These are phyloP conservation scores for Apoderus coryli DNA, from an alignment of 2,888 invertebrate species.

Conservation along the genomic window DNA sequence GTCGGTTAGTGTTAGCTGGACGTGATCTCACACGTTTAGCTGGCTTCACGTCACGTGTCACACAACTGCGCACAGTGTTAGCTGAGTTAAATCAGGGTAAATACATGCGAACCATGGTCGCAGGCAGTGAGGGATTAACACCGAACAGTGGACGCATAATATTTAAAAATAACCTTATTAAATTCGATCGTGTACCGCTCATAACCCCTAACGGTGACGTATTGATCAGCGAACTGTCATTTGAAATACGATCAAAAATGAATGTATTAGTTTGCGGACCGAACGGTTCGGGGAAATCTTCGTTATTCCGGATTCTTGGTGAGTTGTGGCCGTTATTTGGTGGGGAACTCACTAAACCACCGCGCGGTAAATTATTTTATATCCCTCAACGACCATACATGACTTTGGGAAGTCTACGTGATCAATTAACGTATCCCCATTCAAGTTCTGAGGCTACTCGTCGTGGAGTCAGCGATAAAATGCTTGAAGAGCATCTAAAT, in stretches of 20 bases:
- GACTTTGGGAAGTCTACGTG: conserved; percentile 88
- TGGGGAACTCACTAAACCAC: conserved; percentile 88
- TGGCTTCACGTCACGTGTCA: conserved; percentile 87
- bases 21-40: conserved; percentile 87
- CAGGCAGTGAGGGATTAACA: conserved; percentile 28
- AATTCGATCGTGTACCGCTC: conserved; percentile 85
- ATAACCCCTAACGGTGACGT: conserved; percentile 97
- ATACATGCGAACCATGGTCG: conserved; percentile 52
- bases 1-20: conserved; percentile 86
- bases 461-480: conserved; percentile 62
- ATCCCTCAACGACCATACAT: conserved; percentile 97
- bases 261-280: conserved; percentile 98
- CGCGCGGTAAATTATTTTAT: conserved; percentile 87
- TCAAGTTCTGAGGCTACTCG: conserved; percentile 70
- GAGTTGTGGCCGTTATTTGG: conserved; percentile 95
- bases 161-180: conserved; percentile 76
- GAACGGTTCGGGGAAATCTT: conserved; percentile 97
- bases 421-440: conserved; percentile 88
- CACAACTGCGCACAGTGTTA: conserved; percentile 73
- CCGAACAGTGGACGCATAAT: conserved; percentile 70
- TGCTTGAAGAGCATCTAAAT: conserved; percentile 61
- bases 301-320: conserved; percentile 89
- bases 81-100: conserved; percentile 68
- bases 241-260: conserved; percentile 80
- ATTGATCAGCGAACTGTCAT: conserved; percentile 72